Evolutionary conservation across 2,113 vertebrate genomes (phyloP).

Genomic region (Lampris megalopsis): DNA sequence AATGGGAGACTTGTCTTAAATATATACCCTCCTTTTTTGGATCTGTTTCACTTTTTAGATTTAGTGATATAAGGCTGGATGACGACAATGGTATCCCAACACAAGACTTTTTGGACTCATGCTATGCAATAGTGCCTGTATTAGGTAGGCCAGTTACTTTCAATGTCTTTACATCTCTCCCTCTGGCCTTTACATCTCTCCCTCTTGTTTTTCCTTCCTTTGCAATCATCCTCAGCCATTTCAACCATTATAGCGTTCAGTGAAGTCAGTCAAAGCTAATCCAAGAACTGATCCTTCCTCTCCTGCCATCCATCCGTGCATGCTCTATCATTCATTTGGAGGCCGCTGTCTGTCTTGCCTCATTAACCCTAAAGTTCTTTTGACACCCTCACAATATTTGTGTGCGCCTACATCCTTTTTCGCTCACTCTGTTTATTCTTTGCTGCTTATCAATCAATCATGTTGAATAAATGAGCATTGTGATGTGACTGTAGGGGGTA

Average conservation of each 20-base stretch:
- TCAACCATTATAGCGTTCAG: constrained; percentile 15
- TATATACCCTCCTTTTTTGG: constrained; percentile 72
- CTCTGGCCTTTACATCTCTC: constrained; percentile 9
- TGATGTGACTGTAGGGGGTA: neutral
- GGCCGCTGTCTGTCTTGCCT: constrained; percentile 15
- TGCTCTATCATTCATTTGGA: constrained; percentile 23
- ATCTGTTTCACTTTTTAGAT: constrained; percentile 87
- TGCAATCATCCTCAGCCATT: constrained; percentile 9
- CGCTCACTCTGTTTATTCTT: constrained; percentile 14
- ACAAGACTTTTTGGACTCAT: constrained; percentile 95
- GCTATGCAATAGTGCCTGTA: constrained; percentile 97
- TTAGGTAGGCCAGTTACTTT: constrained; percentile 87
- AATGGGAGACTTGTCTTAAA: constrained; percentile 53
- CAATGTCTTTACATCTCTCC: constrained; percentile 55
- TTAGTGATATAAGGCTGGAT: constrained; percentile 95
- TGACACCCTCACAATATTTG: constrained; percentile 7
- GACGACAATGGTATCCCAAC: constrained; percentile 96
- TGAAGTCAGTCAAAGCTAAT: neutral
- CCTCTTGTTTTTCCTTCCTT: constrained; percentile 21
- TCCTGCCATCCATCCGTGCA: constrained; percentile 24
- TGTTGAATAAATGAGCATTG: neutral
- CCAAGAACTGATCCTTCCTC: neutral
- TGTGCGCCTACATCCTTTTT: constrained; percentile 6
- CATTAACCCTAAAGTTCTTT: constrained; percentile 14
- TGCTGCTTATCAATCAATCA: neutral